phyloP scores from a whole-genome alignment of 2,113 vertebrate species.

The Tyrannus savana region DNA sequence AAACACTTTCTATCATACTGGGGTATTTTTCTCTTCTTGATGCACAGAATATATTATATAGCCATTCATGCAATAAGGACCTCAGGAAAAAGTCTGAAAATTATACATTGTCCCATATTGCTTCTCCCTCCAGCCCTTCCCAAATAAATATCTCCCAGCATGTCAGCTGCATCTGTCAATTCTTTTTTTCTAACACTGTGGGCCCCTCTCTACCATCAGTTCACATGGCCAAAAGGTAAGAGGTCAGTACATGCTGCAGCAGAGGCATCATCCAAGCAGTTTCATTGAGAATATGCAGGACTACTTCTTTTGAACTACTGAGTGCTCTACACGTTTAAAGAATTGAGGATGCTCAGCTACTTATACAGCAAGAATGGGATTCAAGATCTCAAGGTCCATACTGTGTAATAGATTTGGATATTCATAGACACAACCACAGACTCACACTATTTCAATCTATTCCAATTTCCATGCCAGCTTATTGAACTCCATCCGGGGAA shows the following conservation, averaged over 20 bases:
- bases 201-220: not conserved
- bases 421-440: not conserved
- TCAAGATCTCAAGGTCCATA: not conserved
- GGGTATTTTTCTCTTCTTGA: not conserved
- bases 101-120: not conserved
- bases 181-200: not conserved
- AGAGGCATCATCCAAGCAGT: not conserved
- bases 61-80: not conserved
- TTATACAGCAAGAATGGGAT: not conserved
- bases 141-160: not conserved
- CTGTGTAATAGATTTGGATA: not conserved
- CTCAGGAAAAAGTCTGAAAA: not conserved
- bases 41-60: not conserved
- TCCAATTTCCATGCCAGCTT: not conserved
- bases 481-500: not conserved
- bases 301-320: not conserved
- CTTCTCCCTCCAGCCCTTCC: fast-evolving
- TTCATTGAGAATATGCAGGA: not conserved
- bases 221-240: fast-evolving
- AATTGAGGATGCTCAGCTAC: not conserved
- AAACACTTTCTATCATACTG: not conserved
- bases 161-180: not conserved
- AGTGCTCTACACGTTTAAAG: not conserved
- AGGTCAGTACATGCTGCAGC: not conserved
- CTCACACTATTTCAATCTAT: not conserved